Conservation (phyloP, 2,797 vertebrate genomes). For the Pantherophis vulpinus region DNA sequence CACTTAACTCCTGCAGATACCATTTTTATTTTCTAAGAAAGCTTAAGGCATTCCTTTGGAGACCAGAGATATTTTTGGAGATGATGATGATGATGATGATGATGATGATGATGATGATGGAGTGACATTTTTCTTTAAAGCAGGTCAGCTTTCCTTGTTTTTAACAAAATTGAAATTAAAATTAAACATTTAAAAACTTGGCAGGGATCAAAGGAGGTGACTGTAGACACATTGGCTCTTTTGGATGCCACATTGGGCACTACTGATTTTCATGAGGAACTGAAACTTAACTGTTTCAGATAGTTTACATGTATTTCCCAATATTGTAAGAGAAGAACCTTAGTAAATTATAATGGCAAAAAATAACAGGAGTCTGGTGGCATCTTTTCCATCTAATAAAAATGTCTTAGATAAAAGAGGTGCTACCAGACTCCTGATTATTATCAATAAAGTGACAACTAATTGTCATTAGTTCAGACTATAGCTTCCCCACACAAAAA, state of each 20-base stretch:
- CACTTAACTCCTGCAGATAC: background rate
- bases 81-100: background rate
- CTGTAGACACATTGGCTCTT: background rate
- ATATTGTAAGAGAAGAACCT: background rate
- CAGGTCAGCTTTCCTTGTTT: background rate
- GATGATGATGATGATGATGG: too few species aligned
- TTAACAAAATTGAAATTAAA: background rate
- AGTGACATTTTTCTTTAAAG: background rate
- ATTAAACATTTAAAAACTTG: background rate
- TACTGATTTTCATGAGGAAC: background rate
- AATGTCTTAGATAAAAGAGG: background rate
- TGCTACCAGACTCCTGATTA: background rate
- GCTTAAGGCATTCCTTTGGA: background rate
- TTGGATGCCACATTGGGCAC: background rate
- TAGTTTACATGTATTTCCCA: background rate
- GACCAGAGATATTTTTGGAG: background rate
- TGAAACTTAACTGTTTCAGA: background rate
- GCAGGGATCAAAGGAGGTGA: background rate
- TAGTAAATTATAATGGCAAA: background rate
- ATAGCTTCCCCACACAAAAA: background rate
- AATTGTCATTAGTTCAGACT: background rate
- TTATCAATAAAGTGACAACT: background rate
- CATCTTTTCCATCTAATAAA: background rate
- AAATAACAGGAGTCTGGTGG: background rate
- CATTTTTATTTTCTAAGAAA: background rate